A percentile compares a stretch with the other conserved stretches of the same genome.
Conservation (phyloP, 2,888 invertebrate genomes). For the Noctua pronuba region DNA sequence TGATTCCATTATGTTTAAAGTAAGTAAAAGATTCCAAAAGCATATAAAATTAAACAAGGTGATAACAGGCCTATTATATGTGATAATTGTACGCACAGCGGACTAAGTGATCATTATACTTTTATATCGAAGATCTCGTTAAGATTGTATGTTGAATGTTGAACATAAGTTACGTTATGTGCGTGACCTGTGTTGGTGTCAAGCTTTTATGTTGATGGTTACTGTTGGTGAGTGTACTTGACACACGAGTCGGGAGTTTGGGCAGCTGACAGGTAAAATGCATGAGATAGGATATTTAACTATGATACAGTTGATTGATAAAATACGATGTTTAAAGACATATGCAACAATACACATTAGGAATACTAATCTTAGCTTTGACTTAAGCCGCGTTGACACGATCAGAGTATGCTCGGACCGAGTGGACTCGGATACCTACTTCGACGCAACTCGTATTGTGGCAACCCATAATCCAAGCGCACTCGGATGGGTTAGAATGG, state of each 20-base stretch:
- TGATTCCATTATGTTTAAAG: not conserved
- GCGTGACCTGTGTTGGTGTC: constrained; percentile 70
- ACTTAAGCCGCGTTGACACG: no score
- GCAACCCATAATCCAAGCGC: no score
- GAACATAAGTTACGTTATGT: constrained; percentile 72
- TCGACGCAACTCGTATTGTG: no score
- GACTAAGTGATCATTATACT: constrained; percentile 49
- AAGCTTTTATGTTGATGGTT: constrained; percentile 63
- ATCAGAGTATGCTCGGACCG: no score
- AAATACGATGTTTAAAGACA: no score
- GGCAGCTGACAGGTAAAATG: not conserved
- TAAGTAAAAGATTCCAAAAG: constrained; percentile 30
- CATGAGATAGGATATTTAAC: no score
- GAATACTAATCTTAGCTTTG: no score
- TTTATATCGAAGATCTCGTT: constrained; percentile 74
- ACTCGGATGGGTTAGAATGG: no score
- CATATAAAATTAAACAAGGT: constrained; percentile 56
- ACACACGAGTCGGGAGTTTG: constrained; percentile 22
- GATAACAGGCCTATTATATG: constrained; percentile 42
- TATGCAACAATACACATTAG: no score
- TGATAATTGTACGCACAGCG: constrained; percentile 52
- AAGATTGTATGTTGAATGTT: constrained; percentile 65
- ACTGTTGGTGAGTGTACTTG: constrained; percentile 26
- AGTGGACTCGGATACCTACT: no score
- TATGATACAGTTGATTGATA: no score